Percentiles rank a stretch among this genome's conserved stretches.
Evolutionary conservation across 1,140 invertebrate species (phyloP).

Genomic region (Ridgeia piscesae): DNA sequence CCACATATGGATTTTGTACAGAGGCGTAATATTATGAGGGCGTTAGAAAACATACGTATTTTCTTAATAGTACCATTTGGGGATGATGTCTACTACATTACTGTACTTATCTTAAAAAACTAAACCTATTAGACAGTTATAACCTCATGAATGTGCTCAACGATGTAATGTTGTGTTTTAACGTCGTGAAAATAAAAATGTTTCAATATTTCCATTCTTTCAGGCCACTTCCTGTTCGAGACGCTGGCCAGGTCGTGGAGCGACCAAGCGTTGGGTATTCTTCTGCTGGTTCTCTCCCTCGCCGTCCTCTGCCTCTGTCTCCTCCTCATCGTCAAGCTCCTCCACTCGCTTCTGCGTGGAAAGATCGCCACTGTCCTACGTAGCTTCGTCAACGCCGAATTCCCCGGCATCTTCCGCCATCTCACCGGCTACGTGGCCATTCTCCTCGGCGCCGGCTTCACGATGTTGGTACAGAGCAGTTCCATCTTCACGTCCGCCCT

Average conservation of each 20-base stretch:
- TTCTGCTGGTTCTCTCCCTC: slow-evolving; percentile 61
- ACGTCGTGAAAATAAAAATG: not conserved
- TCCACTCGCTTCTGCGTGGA: slow-evolving; percentile 60
- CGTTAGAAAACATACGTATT: too few species aligned
- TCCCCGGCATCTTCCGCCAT: slow-evolving; percentile 57
- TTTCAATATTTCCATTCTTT: slow-evolving; percentile 22
- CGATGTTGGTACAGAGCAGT: slow-evolving; percentile 67
- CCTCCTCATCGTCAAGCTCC: slow-evolving; percentile 64
- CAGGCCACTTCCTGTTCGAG: slow-evolving; percentile 42
- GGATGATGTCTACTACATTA: not conserved
- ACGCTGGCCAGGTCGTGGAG: slow-evolving; percentile 54
- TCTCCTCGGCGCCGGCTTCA: slow-evolving; percentile 64
- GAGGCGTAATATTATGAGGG: too few species aligned
- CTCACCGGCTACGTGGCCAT: slow-evolving; percentile 65
- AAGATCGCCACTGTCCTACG: not conserved
- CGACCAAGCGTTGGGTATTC: slow-evolving; percentile 58
- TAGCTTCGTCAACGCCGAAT: slow-evolving; percentile 60
- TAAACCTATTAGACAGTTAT: not conserved
- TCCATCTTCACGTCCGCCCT: slow-evolving; percentile 69
- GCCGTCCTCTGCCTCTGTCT: slow-evolving; percentile 63
- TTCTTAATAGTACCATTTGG: not conserved
- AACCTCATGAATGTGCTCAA: not conserved
- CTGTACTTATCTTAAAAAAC: not conserved
- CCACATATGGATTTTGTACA: too few species aligned
- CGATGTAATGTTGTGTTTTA: not conserved